phyloP scores from a whole-genome alignment of 1,140 invertebrate genomes.

The Vanessa tameamea region DNA sequence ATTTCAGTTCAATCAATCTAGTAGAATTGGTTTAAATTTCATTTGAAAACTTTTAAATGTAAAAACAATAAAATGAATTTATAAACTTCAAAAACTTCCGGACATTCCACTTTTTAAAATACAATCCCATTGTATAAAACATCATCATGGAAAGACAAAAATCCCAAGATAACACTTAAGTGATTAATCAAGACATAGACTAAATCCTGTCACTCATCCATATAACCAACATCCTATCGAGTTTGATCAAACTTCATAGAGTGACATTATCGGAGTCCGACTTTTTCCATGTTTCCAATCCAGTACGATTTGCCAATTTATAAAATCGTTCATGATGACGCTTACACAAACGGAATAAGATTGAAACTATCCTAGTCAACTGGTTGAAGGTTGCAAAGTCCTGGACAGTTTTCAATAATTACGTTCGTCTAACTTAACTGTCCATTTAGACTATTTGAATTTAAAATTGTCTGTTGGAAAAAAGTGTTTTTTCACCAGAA shows the following conservation, averaged over 20 bases:
- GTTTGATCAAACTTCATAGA: conserved; percentile 7
- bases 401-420: conserved; percentile 14
- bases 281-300: not conserved
- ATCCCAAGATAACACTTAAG: no score
- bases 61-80: no score
- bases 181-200: not conserved
- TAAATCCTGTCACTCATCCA: conserved; percentile 9
- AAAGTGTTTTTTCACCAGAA: not conserved
- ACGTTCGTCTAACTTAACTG: conserved; percentile 23
- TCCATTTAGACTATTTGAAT: conserved; percentile 18
- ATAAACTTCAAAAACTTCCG: no score
- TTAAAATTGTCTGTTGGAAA: conserved; percentile 2
- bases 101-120: no score
- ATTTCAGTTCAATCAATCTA: no score
- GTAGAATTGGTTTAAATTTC: no score
- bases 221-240: not conserved
- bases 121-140: no score
- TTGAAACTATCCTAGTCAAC: not conserved
- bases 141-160: no score
- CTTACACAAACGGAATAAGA: not conserved
- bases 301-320: conserved; percentile 1
- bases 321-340: not conserved
- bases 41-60: no score
- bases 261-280: conserved; percentile 5
- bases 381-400: not conserved